Conservation (phyloP, 1,140 invertebrate species). For the Pemphigus obesinymphae region DNA sequence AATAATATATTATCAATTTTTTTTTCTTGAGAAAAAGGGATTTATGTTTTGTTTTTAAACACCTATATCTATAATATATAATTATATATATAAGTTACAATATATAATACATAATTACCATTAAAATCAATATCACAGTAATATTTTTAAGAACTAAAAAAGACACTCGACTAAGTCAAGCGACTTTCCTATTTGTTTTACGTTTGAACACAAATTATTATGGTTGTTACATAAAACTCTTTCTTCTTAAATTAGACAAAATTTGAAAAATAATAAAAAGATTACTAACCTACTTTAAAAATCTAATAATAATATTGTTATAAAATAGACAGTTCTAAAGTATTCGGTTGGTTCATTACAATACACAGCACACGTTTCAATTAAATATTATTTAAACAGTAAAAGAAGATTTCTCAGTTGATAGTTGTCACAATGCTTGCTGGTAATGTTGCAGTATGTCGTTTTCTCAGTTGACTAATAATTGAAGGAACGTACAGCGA, state of each 20-base stretch:
- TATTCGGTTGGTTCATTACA: conserved; percentile 42
- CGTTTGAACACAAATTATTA: conserved; percentile 40
- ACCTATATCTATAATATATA: background rate
- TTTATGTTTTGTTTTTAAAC: conserved; percentile 1
- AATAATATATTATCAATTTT: background rate
- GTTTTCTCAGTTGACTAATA: conserved; percentile 27
- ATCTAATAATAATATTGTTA: conserved; percentile 40
- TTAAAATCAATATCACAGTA: conserved; percentile 42
- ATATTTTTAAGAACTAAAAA: conserved; percentile 40
- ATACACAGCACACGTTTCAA: conserved; percentile 42
- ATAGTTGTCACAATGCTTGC: conserved; percentile 41
- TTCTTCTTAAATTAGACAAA: conserved; percentile 17
- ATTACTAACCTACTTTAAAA: conserved; percentile 36
- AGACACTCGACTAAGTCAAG: conserved; percentile 36
- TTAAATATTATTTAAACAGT: conserved; percentile 42
- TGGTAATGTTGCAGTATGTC: conserved; percentile 38
- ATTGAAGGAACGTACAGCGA: conserved; percentile 34
- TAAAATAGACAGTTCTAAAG: conserved; percentile 41
- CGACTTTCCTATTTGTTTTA: conserved; percentile 34
- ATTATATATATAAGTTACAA: background rate
- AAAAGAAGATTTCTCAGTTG: conserved; percentile 37
- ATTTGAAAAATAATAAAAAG: conserved; percentile 33
- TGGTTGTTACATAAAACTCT: conserved; percentile 39
- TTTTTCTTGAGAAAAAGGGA: background rate
- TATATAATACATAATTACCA: conserved; percentile 40